Conservation (phyloP, 2,797 vertebrate species). For the Enteromius anoplus region DNA sequence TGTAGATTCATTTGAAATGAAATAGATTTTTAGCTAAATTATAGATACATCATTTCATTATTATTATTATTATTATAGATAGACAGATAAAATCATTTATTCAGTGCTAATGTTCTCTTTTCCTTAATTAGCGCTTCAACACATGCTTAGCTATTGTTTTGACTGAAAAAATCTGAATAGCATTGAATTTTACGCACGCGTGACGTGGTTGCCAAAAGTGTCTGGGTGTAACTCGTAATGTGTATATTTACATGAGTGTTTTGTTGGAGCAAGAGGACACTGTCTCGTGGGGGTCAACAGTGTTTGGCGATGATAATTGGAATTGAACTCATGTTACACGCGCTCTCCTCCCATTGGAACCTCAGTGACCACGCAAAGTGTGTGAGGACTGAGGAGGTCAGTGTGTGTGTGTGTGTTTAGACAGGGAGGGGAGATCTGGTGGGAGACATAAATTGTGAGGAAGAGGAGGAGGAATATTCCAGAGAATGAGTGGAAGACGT, state of each 20-base stretch:
- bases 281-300: constrained; percentile 39
- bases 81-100: neutral
- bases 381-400: constrained; percentile 14
- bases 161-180: neutral
- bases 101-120: neutral
- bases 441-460: constrained; percentile 66
- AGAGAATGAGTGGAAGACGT: constrained; percentile 41
- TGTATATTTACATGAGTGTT: constrained; percentile 21
- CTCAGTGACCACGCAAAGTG: constrained; percentile 58
- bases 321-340: constrained; percentile 56
- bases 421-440: constrained; percentile 14
- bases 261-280: neutral
- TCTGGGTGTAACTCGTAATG: neutral
- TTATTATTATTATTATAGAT: neutral
- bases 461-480: constrained; percentile 41
- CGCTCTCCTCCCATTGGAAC: constrained; percentile 42
- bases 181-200: neutral
- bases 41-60: no score
- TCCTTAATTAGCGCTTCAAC: neutral
- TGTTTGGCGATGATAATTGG: constrained; percentile 78
- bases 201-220: neutral
- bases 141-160: neutral
- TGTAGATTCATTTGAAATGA: no score
- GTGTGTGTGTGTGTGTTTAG: constrained; percentile 44
- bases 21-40: no score